Conservation (phyloP, 35 echinoderm and acorn worm species). For the Holothuria glaberrima region DNA sequence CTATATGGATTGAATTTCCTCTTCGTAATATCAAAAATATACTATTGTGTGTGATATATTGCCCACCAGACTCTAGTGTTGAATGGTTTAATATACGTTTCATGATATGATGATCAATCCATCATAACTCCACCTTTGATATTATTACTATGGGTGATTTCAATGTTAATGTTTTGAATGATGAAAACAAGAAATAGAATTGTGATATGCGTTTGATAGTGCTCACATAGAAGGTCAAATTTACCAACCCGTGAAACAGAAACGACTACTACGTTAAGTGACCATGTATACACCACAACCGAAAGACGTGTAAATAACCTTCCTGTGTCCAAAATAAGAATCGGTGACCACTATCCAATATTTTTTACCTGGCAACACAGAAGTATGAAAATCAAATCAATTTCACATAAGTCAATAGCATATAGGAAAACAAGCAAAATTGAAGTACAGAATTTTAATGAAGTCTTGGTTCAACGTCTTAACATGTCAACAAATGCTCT, state of each 20-base stretch:
- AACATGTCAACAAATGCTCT: too few species aligned
- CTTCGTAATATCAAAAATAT: too few species aligned
- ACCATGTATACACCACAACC: neutral
- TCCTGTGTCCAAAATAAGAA: neutral
- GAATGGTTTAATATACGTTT: neutral
- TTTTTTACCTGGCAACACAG: slow-evolving; percentile 18
- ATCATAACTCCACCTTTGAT: neutral
- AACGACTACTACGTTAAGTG: neutral
- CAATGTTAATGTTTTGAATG: neutral
- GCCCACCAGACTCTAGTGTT: too few species aligned
- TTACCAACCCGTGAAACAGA: neutral
- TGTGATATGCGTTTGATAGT: neutral
- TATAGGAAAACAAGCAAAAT: too few species aligned
- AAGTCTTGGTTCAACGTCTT: too few species aligned
- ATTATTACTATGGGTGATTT: neutral
- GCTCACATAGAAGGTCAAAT: neutral
- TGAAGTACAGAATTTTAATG: neutral
- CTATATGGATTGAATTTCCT: too few species aligned
- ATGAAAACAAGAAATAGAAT: slow-evolving; percentile 8
- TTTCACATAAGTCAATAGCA: neutral
- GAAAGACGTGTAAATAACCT: neutral
- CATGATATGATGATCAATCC: neutral
- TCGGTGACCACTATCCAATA: neutral
- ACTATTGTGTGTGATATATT: too few species aligned
- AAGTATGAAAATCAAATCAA: too few species aligned